These are phyloP conservation scores for Leptura quadrifasciata DNA, from an alignment of 2,888 invertebrate genomes.

Conservation along the genomic window DNA sequence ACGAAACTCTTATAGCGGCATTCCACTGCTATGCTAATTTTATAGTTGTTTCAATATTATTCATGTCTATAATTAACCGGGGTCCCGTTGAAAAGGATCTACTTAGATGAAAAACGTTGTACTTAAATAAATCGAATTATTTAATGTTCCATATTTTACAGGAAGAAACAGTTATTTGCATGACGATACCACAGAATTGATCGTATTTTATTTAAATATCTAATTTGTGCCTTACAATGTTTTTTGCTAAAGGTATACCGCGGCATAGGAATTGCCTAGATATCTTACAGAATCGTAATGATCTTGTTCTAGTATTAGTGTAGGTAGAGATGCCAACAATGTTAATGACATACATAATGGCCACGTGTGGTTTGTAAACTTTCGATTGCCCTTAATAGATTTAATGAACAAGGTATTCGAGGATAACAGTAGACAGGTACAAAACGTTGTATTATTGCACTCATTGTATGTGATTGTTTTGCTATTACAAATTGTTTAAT, in stretches of 20 bases:
- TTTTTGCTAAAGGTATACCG: conserved; percentile 10
- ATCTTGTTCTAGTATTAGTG: not conserved
- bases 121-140: conserved; percentile 55
- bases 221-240: conserved; percentile 9
- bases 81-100: conserved; percentile 41
- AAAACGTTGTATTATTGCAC: too few relatives aligned
- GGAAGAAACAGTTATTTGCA: conserved; percentile 33
- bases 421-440: too few relatives aligned
- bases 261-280: not conserved
- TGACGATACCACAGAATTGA: conserved; percentile 17
- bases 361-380: too few relatives aligned
- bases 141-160: conserved; percentile 47
- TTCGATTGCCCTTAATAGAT: too few relatives aligned
- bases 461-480: too few relatives aligned
- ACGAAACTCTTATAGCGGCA: conserved; percentile 62
- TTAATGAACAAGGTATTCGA: too few relatives aligned
- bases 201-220: conserved; percentile 3
- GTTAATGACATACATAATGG: not conserved
- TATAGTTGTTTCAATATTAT: conserved; percentile 67
- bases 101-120: conserved; percentile 42
- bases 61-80: conserved; percentile 53
- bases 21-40: conserved; percentile 69
- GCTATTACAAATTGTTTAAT: too few relatives aligned
- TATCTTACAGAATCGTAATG: not conserved
- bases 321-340: not conserved